Evolutionary conservation across 2,113 vertebrate genomes (phyloP), one percentile per base, ranked within the genome.

Genomic region (western clawed frog (Xenopus tropicalis)): DNA sequence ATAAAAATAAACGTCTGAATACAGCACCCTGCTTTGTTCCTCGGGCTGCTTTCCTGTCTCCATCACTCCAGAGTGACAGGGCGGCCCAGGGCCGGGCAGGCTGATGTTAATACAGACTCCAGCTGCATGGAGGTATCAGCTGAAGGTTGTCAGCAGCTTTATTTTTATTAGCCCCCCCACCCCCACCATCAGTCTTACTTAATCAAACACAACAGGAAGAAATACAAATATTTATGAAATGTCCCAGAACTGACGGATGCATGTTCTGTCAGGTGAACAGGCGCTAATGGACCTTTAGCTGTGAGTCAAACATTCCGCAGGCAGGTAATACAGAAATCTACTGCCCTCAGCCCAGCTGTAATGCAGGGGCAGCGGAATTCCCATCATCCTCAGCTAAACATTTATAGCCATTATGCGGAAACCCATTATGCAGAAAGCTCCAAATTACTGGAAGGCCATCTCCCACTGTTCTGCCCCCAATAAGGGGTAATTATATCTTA

Each of bases 81-180:
- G 25, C 70, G 52, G 43, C 13, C 51, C 9, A 48, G 17, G 24
- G 21, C 0, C 22, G 22, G 52, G n/a, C 19, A 61, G 54, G 19
- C 24, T 37, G 62, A 43, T 66, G 51, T 20, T 17, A 14, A 6
- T 20, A 22, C 8, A 22, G 14, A 37, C 20, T 25, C 29, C 63
- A 74, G 71, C 71, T 74, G 64, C n/a, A 46, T 59, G 63, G 48
- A 25, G 21, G 56, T 59, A 74, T 64, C 66, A 42, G 44, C 52
- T 20, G 42, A 61, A n/a, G 42, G 22, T 57, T 67, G 72, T 67
- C 64, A 68, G 64, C 65, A 61, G 7, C 42, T 61, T 74, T 68
- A 61, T 61, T 74, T 58, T 74, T 21, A 74, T 68, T 72, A 65
- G 61, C 67, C 9, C 19, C 22, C 20, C 57, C 23, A 23, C 42